A percentile compares a stretch with the other conserved stretches of the same genome.
These are phyloP conservation scores for Ranitomeya variabilis DNA, from an alignment of 2,113 vertebrate genomes.

Conservation along the genomic window DNA sequence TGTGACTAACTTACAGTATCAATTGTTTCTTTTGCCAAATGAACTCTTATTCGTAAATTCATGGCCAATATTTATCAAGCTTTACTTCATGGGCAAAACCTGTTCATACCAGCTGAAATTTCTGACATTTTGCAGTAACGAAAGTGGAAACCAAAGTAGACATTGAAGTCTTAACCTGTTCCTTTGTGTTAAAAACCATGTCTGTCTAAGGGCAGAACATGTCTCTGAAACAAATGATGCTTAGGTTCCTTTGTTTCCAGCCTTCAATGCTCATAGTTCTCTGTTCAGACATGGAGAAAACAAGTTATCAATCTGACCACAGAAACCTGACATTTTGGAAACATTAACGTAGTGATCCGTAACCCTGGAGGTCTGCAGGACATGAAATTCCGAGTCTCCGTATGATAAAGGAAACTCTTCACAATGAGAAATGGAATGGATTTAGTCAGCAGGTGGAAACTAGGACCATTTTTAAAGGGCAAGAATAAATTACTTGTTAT, in stretches of 20 bases:
- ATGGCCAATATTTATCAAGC: background rate
- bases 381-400: constrained; percentile 46
- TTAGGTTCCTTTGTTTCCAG: constrained; percentile 47
- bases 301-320: constrained; percentile 57
- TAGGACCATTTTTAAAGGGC: constrained; percentile 52
- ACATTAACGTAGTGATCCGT: constrained; percentile 58
- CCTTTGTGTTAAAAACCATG: constrained; percentile 53
- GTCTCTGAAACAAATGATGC: constrained; percentile 57
- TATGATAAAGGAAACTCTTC: constrained; percentile 41
- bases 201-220: constrained; percentile 54
- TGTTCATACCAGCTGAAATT: background rate
- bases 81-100: background rate
- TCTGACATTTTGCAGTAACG: constrained; percentile 32
- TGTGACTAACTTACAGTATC: too few species aligned
- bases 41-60: too few species aligned
- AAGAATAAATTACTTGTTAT: constrained; percentile 48
- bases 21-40: too few species aligned
- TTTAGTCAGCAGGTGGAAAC: constrained; percentile 53
- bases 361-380: constrained; percentile 57
- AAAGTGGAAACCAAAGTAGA: constrained; percentile 33
- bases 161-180: constrained; percentile 43
- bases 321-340: constrained; percentile 57
- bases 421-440: constrained; percentile 54
- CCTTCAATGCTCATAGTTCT: constrained; percentile 43
- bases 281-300: constrained; percentile 58